Conservation (phyloP, 2,113 vertebrate genomes). For the Pollachius pollachius region DNA sequence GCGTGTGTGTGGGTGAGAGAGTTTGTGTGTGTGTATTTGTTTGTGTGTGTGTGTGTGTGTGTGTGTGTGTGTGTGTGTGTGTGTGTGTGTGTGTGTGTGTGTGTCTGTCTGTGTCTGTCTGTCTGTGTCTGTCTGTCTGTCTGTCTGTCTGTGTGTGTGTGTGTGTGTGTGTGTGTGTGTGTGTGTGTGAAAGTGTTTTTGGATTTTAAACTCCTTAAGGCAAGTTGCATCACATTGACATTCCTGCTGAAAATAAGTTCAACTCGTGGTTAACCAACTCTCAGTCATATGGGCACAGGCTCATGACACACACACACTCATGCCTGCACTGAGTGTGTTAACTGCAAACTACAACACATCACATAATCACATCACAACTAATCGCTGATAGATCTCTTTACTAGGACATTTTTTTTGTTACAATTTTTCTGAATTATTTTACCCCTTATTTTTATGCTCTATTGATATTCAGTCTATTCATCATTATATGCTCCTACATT, state of each 20-base stretch:
- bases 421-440: no score
- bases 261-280: conserved; percentile 50
- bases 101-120: neutral
- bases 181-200: neutral
- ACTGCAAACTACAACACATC: conserved; percentile 7
- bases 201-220: conserved; percentile 26
- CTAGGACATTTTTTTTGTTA: neutral
- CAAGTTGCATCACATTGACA: conserved; percentile 43
- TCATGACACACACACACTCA: conserved; percentile 15
- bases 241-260: conserved; percentile 44
- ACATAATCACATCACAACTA: conserved; percentile 15
- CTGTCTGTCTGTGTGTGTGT: conserved; percentile 5
- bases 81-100: no score
- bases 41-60: no score
- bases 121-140: neutral
- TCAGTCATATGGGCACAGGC: conserved; percentile 30
- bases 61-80: no score
- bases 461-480: no score
- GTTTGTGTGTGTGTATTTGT: no score
- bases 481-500: no score
- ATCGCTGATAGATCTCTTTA: conserved; percentile 14
- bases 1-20: no score
- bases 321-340: conserved; percentile 2
- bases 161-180: conserved; percentile 7
- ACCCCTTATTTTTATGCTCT: no score